Conservation (phyloP, 1,140 invertebrate species). For the Danaus melanippus region DNA sequence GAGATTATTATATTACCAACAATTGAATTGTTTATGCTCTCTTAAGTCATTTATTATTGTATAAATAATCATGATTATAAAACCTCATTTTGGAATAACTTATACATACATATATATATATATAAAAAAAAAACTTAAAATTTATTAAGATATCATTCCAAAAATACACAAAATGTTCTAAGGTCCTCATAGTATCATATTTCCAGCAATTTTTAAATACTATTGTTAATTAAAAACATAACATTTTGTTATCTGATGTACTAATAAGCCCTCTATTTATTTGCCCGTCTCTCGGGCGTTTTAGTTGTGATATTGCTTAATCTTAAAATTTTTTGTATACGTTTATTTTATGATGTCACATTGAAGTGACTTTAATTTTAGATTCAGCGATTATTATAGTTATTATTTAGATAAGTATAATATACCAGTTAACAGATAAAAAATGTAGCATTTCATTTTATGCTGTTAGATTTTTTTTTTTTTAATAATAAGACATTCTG, state of each 20-base stretch:
- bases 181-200: not conserved
- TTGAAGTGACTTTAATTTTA: constrained; percentile 57
- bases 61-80: too few species aligned
- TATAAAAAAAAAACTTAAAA: too few species aligned
- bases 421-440: constrained; percentile 37
- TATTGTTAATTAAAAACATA: too few species aligned
- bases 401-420: constrained; percentile 42
- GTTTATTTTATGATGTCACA: constrained; percentile 61
- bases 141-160: constrained; percentile 4
- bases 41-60: too few species aligned
- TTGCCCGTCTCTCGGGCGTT: constrained; percentile 42
- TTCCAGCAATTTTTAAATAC: not conserved
- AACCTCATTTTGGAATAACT: too few species aligned
- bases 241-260: too few species aligned
- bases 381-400: constrained; percentile 48
- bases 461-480: constrained; percentile 24
- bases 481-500: constrained; percentile 31
- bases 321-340: constrained; percentile 67
- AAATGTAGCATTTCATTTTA: constrained; percentile 37
- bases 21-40: too few species aligned
- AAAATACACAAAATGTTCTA: constrained; percentile 4
- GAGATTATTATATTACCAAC: too few species aligned
- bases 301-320: constrained; percentile 69
- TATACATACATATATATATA: too few species aligned
- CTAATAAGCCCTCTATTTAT: constrained; percentile 45